phyloP scores from a whole-genome alignment of 2,888 invertebrate genomes.

The Mechanitis messenoides region DNA sequence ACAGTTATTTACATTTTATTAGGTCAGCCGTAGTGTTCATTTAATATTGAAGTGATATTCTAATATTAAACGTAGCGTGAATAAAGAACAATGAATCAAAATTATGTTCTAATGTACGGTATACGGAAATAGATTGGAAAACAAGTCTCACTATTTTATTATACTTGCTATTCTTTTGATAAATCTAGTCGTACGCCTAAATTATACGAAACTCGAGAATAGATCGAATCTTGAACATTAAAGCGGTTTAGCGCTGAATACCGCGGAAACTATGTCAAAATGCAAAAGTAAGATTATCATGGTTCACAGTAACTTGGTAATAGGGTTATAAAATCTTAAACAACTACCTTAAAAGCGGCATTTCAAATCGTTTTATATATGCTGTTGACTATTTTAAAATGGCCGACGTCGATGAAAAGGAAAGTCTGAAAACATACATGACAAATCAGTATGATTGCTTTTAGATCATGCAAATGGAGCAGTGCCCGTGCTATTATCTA shows the following conservation, averaged over 20 bases:
- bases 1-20: constrained; percentile 24
- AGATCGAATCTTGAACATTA: constrained; percentile 8
- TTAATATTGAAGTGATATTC: constrained; percentile 5
- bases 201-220: constrained; percentile 7
- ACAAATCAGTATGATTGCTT: constrained; percentile 42
- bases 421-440: constrained; percentile 43
- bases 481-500: constrained; percentile 45
- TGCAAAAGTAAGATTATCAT: constrained; percentile 11
- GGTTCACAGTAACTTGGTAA: constrained; percentile 10
- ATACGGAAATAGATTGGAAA: too few species aligned
- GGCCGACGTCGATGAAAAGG: constrained; percentile 35
- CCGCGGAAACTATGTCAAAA: constrained; percentile 10
- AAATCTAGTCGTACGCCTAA: constrained; percentile 8
- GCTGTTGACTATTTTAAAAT: constrained; percentile 7
- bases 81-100: background rate
- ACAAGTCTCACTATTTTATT: background rate
- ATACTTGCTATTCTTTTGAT: background rate
- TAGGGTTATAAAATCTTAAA: constrained; percentile 6
- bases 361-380: background rate
- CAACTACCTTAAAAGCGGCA: background rate
- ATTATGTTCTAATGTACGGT: background rate
- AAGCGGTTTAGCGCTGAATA: constrained; percentile 3
- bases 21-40: constrained; percentile 13
- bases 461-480: constrained; percentile 47
- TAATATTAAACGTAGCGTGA: too few species aligned